phyloP scores from a whole-genome alignment of 2,113 vertebrate genomes.

The Cyphomyrus discorhynchus region DNA sequence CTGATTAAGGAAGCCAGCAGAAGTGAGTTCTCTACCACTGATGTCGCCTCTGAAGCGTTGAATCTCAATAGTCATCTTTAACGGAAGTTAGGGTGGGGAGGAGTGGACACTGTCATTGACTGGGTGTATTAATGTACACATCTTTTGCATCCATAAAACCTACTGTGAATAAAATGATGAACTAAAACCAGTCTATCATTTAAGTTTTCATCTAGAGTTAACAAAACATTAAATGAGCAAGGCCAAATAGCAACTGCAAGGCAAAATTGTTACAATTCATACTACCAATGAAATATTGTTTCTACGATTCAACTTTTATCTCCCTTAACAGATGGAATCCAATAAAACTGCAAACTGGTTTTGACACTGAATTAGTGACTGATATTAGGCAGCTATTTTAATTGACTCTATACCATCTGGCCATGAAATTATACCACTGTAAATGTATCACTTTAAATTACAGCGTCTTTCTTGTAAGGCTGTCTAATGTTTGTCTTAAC shows the following conservation, averaged over 20 bases:
- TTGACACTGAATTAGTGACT: slow-evolving; percentile 9
- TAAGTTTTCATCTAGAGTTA: too few relatives aligned
- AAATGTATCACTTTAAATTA: background rate
- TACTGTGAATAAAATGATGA: background rate
- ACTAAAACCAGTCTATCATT: too few relatives aligned
- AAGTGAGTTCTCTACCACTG: background rate
- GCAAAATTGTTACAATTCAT: background rate
- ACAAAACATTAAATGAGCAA: background rate
- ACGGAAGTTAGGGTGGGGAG: background rate
- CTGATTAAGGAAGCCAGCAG: background rate
- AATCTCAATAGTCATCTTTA: background rate
- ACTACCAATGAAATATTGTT: slow-evolving; percentile 10
- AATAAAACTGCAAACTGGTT: slow-evolving; percentile 9
- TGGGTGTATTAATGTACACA: background rate
- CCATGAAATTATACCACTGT: background rate
- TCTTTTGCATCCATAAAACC: background rate
- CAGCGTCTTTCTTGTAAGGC: background rate
- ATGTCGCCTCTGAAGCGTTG: background rate
- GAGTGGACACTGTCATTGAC: background rate
- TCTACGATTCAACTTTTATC: background rate
- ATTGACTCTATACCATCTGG: slow-evolving; percentile 6
- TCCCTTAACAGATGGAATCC: slow-evolving; percentile 14
- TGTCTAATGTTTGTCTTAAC: background rate
- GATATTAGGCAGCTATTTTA: slow-evolving; percentile 9
- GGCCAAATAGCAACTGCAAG: background rate